Evolutionary conservation across 1,140 invertebrate genomes (phyloP).

Genomic region (Drosophila bifasciata): DNA sequence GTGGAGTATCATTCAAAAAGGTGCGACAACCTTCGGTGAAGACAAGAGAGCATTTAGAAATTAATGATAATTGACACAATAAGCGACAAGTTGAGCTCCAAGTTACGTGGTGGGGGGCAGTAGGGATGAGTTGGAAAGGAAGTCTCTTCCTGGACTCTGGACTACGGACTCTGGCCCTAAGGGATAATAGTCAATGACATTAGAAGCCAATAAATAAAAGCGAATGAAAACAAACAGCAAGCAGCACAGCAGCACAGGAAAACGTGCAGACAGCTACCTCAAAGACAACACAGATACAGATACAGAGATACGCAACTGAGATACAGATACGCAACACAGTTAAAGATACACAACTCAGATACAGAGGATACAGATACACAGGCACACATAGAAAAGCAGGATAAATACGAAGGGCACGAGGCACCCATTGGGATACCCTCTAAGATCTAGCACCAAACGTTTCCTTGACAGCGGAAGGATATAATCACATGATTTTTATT

Average conservation of each 20-base stretch:
- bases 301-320: neutral
- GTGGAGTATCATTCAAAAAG: slow-evolving; percentile 52
- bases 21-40: slow-evolving; percentile 67
- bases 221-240: slow-evolving; percentile 71
- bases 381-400: too few species aligned
- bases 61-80: slow-evolving; percentile 81
- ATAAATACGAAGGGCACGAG: too few species aligned
- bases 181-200: slow-evolving; percentile 71
- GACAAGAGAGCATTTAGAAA: slow-evolving; percentile 76
- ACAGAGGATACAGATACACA: neutral
- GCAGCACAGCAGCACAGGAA: slow-evolving; percentile 27
- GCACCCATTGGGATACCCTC: too few species aligned
- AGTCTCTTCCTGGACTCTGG: slow-evolving; percentile 17
- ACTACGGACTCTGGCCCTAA: slow-evolving; percentile 29
- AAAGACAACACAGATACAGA: neutral
- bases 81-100: slow-evolving; percentile 77
- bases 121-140: slow-evolving; percentile 2
- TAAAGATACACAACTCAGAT: slow-evolving; percentile 15
- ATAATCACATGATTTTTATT: too few species aligned
- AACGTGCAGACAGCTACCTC: slow-evolving; percentile 43
- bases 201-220: slow-evolving; percentile 78
- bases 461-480: too few species aligned
- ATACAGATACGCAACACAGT: neutral
- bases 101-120: neutral
- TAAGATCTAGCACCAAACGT: too few species aligned